Base-by-base conservation (phyloP, 2,888 invertebrate species). In the Zygothrica quintamaculata region DNA sequence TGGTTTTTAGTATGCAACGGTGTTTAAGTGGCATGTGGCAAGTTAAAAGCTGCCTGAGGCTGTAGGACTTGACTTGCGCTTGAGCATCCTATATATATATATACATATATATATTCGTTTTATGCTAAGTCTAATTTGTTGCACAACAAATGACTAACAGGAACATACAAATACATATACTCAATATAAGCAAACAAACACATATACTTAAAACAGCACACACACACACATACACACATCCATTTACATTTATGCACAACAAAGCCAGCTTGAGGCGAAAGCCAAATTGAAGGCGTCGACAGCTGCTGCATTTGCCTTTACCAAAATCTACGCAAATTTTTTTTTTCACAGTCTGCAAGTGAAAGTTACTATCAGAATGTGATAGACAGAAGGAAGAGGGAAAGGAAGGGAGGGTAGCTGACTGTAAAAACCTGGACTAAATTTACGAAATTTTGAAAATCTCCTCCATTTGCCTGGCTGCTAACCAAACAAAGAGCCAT, bases 401-500 rank as follows among this genome's bases (percentile, higher is more conserved):
- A n/a, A n/a, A n/a, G n/a, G n/a, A n/a, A n/a, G n/a, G n/a, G 18
- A 36, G 8, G 33, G 36, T 34, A 43, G 11, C 55, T 36, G 55
- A 55, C 34, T 44, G 48, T 68, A 46, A 56, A 59, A 67, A 56
- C 43, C n/a, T 55, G 36, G 29, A 13, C 22, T 50, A 15, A 31
- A 47, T 22, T 3, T 13, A 16, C n/a, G n/a, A 18, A 22, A 40
- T 9, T 16, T n/a, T 11, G n/a, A n/a, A 6, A 42, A 16, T 11
- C 15, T 18, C 8, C 26, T 51, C 13, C n/a, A 33, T 56, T 69
- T 39, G 5, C 22, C 48, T 43, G 25, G 52, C 55, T 70, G 33
- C 36, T 58, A 70, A 66, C 73, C 65, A 65, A 69, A 69, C 56
- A 70, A 59, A 69, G 44, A 47, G 33, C 42, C 51, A 58, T 73